Evolutionary conservation across 1,140 invertebrate genomes (phyloP).

Genomic region (Drosophila azteca): DNA sequence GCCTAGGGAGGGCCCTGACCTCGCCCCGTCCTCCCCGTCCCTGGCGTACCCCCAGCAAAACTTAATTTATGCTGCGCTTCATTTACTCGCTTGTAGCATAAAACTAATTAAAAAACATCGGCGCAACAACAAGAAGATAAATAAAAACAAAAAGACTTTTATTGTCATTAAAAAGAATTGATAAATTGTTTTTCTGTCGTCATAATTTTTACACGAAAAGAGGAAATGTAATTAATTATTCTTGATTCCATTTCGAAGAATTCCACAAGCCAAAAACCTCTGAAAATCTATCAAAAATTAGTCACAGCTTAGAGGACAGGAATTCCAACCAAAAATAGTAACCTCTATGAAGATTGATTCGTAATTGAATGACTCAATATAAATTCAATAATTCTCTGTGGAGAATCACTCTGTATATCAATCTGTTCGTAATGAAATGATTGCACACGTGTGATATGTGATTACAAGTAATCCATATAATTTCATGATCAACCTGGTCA

Average conservation of each 20-base stretch:
- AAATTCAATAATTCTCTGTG: too few species aligned
- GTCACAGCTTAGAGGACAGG: background rate
- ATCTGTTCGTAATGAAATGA: too few species aligned
- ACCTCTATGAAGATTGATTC: background rate
- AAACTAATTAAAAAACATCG: conserved; percentile 59
- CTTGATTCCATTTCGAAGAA: background rate
- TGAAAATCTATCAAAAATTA: background rate
- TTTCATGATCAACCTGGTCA: too few species aligned
- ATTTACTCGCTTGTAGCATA: conserved; percentile 51
- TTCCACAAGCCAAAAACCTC: too few species aligned
- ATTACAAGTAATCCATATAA: too few species aligned
- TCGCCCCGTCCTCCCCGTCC: background rate
- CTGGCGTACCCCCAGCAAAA: too few species aligned
- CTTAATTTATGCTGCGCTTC: conserved; percentile 53
- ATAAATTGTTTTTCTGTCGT: conserved; percentile 37
- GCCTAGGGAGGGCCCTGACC: conserved; percentile 3
- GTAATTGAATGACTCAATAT: background rate
- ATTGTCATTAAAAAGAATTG: conserved; percentile 33
- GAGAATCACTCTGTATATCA: too few species aligned
- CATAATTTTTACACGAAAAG: conserved; percentile 18
- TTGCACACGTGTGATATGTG: too few species aligned
- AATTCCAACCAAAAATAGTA: too few species aligned
- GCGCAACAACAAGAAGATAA: background rate
- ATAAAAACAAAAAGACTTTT: conserved; percentile 25
- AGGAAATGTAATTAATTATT: conserved; percentile 11